Percentiles rank a stretch among this genome's conserved stretches.
phyloP scores from a whole-genome alignment of 2,797 vertebrate genomes.

The Telmatherina bonti region DNA sequence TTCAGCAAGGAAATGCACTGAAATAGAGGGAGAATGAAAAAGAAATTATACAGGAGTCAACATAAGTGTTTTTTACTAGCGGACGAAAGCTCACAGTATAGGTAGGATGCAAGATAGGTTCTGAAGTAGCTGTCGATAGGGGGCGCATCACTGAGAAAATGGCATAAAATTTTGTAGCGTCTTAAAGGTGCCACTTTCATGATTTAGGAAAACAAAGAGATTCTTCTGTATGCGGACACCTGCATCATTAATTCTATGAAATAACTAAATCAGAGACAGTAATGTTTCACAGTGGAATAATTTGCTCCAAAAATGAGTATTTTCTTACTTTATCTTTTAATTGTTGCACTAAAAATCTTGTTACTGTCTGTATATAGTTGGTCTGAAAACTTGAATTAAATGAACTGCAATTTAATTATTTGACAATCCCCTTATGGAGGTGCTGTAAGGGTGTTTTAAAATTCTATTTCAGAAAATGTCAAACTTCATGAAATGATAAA shows the following conservation, averaged over 20 bases:
- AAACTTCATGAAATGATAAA: neutral
- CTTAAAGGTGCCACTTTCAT: neutral
- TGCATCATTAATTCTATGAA: neutral
- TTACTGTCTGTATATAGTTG: neutral
- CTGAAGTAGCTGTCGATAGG: too few relatives aligned
- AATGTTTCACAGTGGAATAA: neutral
- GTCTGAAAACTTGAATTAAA: neutral
- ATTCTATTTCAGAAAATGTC: neutral
- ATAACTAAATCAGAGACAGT: neutral
- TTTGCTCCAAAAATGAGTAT: neutral
- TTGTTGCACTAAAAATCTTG: neutral
- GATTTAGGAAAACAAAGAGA: neutral
- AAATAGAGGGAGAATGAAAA: too few relatives aligned
- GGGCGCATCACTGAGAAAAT: too few relatives aligned
- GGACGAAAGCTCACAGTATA: too few relatives aligned
- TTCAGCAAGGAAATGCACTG: too few relatives aligned
- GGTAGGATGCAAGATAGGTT: too few relatives aligned
- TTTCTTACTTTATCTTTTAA: neutral
- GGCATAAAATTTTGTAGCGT: too few relatives aligned
- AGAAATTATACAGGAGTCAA: too few relatives aligned
- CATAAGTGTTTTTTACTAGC: too few relatives aligned
- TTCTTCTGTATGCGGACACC: constrained; percentile 18
- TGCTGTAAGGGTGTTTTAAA: neutral
- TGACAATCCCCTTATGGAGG: neutral
- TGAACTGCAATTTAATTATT: neutral